Conservation (phyloP, 2,888 invertebrate species). For the Melanotus villosus region DNA sequence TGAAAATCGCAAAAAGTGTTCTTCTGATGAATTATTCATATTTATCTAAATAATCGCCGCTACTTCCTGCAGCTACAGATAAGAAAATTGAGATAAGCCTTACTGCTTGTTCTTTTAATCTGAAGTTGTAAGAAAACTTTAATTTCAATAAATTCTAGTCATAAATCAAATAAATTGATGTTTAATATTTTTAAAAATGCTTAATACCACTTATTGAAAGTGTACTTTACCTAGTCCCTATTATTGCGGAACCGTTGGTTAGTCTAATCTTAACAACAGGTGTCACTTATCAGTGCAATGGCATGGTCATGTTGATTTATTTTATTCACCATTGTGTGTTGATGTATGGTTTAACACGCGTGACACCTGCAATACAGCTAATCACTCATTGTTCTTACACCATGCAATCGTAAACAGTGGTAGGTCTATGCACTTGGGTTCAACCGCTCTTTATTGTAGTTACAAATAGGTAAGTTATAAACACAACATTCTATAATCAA, state of each 20-base stretch:
- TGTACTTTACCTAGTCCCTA: no score
- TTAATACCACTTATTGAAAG: no score
- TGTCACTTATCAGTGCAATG: conserved; percentile 43
- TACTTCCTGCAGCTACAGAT: no score
- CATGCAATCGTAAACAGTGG: conserved; percentile 23
- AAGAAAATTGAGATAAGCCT: no score
- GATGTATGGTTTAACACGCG: conserved; percentile 45
- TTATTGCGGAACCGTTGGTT: not conserved
- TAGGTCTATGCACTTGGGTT: conserved; percentile 17
- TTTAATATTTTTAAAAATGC: no score
- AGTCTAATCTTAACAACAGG: conserved; percentile 29
- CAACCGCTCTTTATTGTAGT: not conserved
- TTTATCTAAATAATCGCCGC: no score
- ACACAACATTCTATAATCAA: not conserved
- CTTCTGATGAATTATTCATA: no score
- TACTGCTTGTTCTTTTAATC: no score
- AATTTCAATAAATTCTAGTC: no score
- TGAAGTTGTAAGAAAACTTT: no score
- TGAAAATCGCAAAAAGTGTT: no score
- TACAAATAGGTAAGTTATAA: conserved; percentile 10
- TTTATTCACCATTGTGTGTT: conserved; percentile 47
- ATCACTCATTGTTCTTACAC: conserved; percentile 46
- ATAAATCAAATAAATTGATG: no score
- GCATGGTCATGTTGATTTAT: conserved; percentile 38
- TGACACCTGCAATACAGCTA: conserved; percentile 43